Evolutionary conservation across 2,797 vertebrate genomes (phyloP).

Genomic region (Characodon lateralis): DNA sequence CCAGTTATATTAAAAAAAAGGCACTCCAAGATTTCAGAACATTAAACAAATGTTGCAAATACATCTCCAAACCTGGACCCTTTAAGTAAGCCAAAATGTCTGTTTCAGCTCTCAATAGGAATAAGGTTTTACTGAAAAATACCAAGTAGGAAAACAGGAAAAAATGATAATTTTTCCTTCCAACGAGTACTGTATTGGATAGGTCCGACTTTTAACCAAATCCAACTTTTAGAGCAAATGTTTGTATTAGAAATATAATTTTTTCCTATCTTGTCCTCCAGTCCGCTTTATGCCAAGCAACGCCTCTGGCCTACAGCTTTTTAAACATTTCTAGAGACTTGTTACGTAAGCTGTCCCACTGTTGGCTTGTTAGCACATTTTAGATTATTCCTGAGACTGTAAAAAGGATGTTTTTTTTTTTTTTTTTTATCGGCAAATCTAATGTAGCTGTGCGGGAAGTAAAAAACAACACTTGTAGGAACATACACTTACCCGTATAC

Average conservation of each 20-base stretch:
- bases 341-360: neutral
- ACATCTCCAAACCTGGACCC: neutral
- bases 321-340: neutral
- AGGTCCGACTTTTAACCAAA: too few relatives aligned
- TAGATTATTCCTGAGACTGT: neutral
- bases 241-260: neutral
- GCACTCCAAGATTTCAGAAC: too few relatives aligned
- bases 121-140: too few relatives aligned
- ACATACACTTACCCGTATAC: conserved; percentile 33
- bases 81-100: neutral
- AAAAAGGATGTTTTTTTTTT: neutral
- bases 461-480: neutral
- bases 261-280: too few relatives aligned
- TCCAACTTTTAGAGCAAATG: neutral
- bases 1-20: neutral
- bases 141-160: too few relatives aligned
- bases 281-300: neutral
- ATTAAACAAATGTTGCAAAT: neutral
- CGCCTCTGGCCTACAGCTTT: neutral
- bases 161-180: too few relatives aligned
- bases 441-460: neutral
- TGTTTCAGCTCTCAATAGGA: neutral
- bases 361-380: neutral
- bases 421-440: neutral
- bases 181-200: too few relatives aligned